phyloP scores from a whole-genome alignment of 2,888 invertebrate genomes.

The Crocallis elinguaria region DNA sequence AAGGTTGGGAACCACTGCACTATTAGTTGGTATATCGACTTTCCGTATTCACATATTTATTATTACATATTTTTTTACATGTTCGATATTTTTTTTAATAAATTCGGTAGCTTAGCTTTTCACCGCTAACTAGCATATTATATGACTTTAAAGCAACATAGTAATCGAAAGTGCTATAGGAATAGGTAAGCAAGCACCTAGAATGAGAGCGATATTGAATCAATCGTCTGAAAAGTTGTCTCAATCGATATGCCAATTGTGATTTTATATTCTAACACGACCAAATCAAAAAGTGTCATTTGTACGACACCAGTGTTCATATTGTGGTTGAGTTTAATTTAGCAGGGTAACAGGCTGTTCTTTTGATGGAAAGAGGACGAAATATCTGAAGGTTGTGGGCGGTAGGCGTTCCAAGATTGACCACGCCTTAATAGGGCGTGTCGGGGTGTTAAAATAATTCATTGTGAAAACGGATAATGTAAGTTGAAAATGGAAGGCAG shows the following conservation, averaged over 20 bases:
- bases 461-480: constrained; percentile 29
- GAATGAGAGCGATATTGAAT: constrained; percentile 59
- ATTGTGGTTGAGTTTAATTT: constrained; percentile 53
- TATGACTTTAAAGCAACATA: too few species aligned
- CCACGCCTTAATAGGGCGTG: constrained; percentile 78
- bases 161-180: constrained; percentile 27
- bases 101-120: too few species aligned
- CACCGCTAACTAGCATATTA: too few species aligned
- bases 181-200: too few species aligned
- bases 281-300: constrained; percentile 40
- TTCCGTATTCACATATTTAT: too few species aligned
- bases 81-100: too few species aligned
- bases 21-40: too few species aligned
- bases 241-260: constrained; percentile 75
- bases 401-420: constrained; percentile 65
- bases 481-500: neutral
- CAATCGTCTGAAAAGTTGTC: constrained; percentile 82
- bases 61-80: too few species aligned
- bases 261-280: constrained; percentile 52
- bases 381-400: constrained; percentile 61
- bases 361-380: constrained; percentile 60
- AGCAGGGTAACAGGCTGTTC: constrained; percentile 64
- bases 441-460: constrained; percentile 47
- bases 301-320: constrained; percentile 44
- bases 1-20: too few species aligned